Evolutionary conservation across 2,888 invertebrate genomes (phyloP), one percentile per base, ranked within the genome.

Genomic region (Galerucella calmariensis): DNA sequence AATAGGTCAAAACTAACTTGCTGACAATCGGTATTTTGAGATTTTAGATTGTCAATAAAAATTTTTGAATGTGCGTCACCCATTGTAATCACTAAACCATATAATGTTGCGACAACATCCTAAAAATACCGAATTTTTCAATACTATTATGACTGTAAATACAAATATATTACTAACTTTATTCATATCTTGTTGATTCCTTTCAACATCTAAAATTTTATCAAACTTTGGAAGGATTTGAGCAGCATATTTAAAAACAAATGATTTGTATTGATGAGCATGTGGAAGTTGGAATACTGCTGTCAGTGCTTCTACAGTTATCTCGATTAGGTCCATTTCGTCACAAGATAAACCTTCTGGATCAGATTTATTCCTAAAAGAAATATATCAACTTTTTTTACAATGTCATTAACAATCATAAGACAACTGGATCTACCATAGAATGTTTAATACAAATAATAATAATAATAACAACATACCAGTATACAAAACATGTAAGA

Each of bases 61-160:
- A 87, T 80, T 79, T 87, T 80, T 1, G 93, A 90, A 87, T 95
- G 94, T 16, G 91, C 90, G 84, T 95, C 95, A 35, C 92, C 93
- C 3, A 94, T 88, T 1, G 92, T 90, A 27, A 94, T 92, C 79
- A 93, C 90, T 79, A 94, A 88, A 20, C 92, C 92, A 82, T 93
- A 92, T 67, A 94, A 87, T 67, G 90, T 91, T 0, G 92, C 90
- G 16, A 93, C 88, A 53, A 94, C 88, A 82, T 96, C 95, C 93
- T 94, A 86, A 14, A 84, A 85, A 44, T 74, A 67, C 71, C 48
- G 56, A 56, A 41, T 41, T 41, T 41, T 41, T 41, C 35, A 35
- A 35, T 3, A 51, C n/a, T 2, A 51, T 51, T 20, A 53, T 53
- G 69, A 27, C 59, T 16, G 44, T 27, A 56, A 56, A 56, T 16